These are phyloP conservation scores for Trematocara nigrifrons DNA, from an alignment of 2,113 vertebrate genomes.

Conservation along the genomic window DNA sequence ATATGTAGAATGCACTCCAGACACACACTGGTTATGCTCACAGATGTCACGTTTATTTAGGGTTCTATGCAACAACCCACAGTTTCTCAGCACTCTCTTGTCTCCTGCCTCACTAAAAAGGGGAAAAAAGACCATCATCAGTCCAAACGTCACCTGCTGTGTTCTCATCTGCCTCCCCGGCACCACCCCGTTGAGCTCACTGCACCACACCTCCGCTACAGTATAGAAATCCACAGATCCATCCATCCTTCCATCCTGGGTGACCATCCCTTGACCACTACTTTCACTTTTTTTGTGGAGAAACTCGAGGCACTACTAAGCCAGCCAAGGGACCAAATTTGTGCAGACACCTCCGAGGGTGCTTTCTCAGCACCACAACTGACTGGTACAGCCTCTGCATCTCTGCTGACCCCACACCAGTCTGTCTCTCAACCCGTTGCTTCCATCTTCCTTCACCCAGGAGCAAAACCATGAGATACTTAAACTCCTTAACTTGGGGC, in stretches of 20 bases:
- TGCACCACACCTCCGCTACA: neutral
- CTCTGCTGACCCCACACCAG: neutral
- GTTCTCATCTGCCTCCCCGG: fast-evolving
- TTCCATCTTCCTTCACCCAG: neutral
- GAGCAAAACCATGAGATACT: neutral
- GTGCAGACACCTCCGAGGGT: neutral
- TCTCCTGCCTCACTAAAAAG: neutral
- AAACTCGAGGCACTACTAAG: neutral
- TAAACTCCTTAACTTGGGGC: neutral
- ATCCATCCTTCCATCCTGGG: neutral
- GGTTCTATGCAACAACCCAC: neutral
- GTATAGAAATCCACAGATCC: neutral
- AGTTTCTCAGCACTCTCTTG: neutral
- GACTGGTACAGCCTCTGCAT: neutral
- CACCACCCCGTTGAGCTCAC: fast-evolving
- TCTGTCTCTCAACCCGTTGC: neutral
- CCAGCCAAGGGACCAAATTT: neutral
- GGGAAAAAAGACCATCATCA: neutral
- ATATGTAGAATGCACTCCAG: neutral
- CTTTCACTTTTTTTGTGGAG: neutral
- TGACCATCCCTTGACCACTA: neutral
- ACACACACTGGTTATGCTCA: neutral
- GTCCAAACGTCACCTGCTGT: neutral
- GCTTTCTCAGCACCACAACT: neutral
- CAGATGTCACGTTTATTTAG: neutral